Evolutionary conservation across 2,113 vertebrate genomes (phyloP), one percentile per base, ranked within the genome.

Genomic region (Patagioenas fasciata): DNA sequence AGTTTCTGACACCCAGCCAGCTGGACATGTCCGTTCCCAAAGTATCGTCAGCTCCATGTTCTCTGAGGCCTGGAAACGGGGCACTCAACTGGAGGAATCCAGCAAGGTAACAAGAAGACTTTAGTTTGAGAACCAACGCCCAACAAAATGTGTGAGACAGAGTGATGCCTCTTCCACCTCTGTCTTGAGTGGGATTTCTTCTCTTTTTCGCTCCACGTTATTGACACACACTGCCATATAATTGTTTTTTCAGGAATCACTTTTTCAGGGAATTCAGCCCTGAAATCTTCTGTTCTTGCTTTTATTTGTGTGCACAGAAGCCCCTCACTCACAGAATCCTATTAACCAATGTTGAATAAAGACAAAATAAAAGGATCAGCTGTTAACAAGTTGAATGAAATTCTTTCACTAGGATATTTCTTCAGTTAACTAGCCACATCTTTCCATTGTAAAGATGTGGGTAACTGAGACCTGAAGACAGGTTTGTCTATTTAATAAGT

Each of bases 1-100:
- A 3, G 98, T 99, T 75, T 99, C 99, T 26, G 99, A 99, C 95
- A 98, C 98, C 10, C 98, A 98, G 14, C 97, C 98, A 23, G 98
- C 98, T 31, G 98, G 98, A 83, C 99, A 99, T 13, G 93, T 98
- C 24, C 99, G 99, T 32, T 99, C 99, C 51, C 99, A 99, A 93
- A 99, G 99, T 88, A 98, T 98, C 19, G 99, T 99, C 95, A 99
- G 99, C 97, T 99, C 99, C 93, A 99, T 99, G 96, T 99, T 99
- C 96, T 99, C 99, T 0, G 99, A 99, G 96, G 99, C 99, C 91
- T 99, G 99, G 99, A 99, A 99, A 89, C 98, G 99, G 88, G 99
- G 99, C 21, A 99, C 99, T 31, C 99, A 99, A 97, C 97, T 99
- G 83, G 99, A 99, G 93, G 99, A 99, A 85, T 98, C 97, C 95